phyloP scores from a whole-genome alignment of 2,888 invertebrate species.

The Strigamia maritima region DNA sequence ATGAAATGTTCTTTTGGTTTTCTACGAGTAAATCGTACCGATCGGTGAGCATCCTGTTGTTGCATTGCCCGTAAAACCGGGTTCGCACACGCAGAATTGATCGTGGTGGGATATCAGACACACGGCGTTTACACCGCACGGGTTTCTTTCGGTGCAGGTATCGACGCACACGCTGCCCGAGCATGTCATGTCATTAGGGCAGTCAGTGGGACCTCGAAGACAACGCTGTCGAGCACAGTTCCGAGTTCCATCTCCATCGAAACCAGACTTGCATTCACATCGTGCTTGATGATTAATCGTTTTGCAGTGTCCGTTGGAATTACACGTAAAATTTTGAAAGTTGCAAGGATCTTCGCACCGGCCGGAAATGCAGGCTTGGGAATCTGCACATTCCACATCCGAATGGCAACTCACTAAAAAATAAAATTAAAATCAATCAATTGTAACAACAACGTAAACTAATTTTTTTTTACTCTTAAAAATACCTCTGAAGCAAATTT shows the following conservation, averaged over 20 bases:
- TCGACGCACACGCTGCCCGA: slow-evolving; percentile 75
- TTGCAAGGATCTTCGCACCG: slow-evolving; percentile 69
- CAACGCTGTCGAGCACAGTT: slow-evolving; percentile 41
- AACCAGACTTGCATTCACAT: slow-evolving; percentile 77
- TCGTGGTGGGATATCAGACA: slow-evolving; percentile 74
- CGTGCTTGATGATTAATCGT: slow-evolving; percentile 75
- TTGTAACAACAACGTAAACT: not conserved
- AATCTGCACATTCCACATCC: slow-evolving; percentile 69
- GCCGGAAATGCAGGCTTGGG: slow-evolving; percentile 83
- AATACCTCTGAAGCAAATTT: slow-evolving; percentile 80
- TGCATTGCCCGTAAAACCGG: slow-evolving; percentile 56
- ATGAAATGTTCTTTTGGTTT: too few species aligned
- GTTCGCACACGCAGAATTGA: slow-evolving; percentile 79
- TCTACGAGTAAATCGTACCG: not conserved
- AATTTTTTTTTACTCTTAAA: slow-evolving; percentile 47
- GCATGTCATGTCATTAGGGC: slow-evolving; percentile 60
- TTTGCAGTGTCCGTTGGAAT: slow-evolving; percentile 71
- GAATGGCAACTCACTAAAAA: slow-evolving; percentile 41
- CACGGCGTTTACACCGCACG: slow-evolving; percentile 70
- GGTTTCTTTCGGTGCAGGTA: slow-evolving; percentile 61
- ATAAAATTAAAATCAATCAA: not conserved
- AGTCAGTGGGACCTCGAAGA: slow-evolving; percentile 33
- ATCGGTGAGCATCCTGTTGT: slow-evolving; percentile 39
- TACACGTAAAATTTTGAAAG: slow-evolving; percentile 62
- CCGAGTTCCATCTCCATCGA: slow-evolving; percentile 44